phyloP scores from a whole-genome alignment of 2,113 vertebrate genomes.

The Actenoides hombroni region DNA sequence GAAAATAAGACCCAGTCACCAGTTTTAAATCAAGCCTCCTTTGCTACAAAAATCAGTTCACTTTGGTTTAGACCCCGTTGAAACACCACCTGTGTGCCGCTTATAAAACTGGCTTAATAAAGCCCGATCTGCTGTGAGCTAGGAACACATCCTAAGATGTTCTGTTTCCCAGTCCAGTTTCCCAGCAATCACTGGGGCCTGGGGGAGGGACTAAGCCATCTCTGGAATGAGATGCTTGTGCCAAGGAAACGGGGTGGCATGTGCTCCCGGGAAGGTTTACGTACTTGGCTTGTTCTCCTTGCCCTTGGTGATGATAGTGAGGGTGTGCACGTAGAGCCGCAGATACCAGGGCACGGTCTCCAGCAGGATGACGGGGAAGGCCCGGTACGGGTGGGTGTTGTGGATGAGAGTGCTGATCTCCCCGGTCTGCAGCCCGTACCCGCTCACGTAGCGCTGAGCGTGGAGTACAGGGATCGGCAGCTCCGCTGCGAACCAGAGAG shows the following conservation, averaged over 20 bases:
- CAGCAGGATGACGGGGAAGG: conserved; percentile 91
- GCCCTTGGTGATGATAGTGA: conserved; percentile 89
- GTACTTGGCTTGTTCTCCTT: conserved; percentile 95
- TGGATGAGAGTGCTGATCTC: conserved; percentile 92
- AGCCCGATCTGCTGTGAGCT: background rate
- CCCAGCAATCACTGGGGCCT: background rate
- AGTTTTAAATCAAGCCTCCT: background rate
- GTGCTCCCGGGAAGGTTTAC: background rate
- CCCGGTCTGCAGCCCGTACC: conserved; percentile 90
- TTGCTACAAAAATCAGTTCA: background rate
- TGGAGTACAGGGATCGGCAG: conserved; percentile 85
- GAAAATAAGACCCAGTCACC: background rate
- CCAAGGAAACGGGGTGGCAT: background rate
- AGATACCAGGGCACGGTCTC: conserved; percentile 96
- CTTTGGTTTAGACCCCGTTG: background rate
- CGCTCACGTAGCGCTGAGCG: conserved; percentile 89
- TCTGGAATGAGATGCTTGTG: background rate
- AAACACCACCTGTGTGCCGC: background rate
- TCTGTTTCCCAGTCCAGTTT: background rate
- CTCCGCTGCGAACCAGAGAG: conserved; percentile 66
- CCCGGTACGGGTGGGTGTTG: conserved; percentile 91
- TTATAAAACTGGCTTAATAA: background rate
- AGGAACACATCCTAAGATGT: background rate
- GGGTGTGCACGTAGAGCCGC: conserved; percentile 92
- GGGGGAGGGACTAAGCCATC: background rate